A percentile compares a stretch with the other conserved stretches of the same genome.
These are phyloP conservation scores for Cardiocondyla obscurior DNA, from an alignment of 1,140 invertebrate genomes.

Conservation along the genomic window DNA sequence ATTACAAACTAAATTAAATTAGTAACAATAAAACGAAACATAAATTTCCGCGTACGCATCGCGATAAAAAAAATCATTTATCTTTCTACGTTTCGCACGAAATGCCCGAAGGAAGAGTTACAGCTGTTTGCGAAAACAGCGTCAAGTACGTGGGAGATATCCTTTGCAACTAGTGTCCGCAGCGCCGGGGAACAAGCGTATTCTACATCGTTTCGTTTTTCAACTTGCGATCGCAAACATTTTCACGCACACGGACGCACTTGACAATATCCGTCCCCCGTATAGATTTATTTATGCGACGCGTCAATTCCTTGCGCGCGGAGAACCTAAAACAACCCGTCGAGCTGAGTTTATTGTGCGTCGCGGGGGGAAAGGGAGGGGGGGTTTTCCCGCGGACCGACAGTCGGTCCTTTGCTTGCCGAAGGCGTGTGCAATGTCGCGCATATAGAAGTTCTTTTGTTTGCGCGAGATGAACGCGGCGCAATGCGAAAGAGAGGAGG, in stretches of 20 bases:
- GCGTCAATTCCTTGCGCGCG: constrained; percentile 32
- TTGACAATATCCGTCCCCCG: background rate
- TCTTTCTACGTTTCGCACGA: too few relatives aligned
- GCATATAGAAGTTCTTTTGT: constrained; percentile 71
- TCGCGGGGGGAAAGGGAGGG: too few relatives aligned
- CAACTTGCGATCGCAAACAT: background rate
- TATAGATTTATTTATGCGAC: constrained; percentile 3
- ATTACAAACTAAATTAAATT: too few relatives aligned
- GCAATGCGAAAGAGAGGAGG: constrained; percentile 53
- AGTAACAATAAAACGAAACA: too few relatives aligned
- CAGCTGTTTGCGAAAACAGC: too few relatives aligned
- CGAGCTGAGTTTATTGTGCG: constrained; percentile 54
- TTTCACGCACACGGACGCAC: background rate
- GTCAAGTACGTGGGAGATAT: too few relatives aligned
- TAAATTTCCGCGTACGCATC: too few relatives aligned
- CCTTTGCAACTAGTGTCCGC: too few relatives aligned
- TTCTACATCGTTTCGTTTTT: background rate
- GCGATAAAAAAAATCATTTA: too few relatives aligned
- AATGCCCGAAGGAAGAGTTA: too few relatives aligned
- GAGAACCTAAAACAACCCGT: constrained; percentile 40
- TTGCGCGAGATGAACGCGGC: constrained; percentile 57
- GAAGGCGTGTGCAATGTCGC: constrained; percentile 66
- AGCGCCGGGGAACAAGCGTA: background rate
- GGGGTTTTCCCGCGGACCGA: constrained; percentile 38
- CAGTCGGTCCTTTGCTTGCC: constrained; percentile 71